Conservation (phyloP, 2,888 invertebrate genomes). For the Tetanocera ferruginea region DNA sequence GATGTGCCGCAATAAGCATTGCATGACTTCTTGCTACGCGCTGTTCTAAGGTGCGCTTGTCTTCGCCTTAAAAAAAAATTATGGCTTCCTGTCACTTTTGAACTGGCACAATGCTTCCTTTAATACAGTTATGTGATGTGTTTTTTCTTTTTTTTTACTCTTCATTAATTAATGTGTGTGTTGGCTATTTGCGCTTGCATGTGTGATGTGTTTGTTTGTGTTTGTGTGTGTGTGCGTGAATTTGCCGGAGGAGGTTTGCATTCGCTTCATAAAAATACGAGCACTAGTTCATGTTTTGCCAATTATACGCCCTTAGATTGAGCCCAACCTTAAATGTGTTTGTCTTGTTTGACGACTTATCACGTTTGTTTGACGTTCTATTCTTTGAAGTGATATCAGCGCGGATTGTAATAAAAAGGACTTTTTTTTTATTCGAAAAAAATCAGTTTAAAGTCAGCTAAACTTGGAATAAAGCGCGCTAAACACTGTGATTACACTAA, state of each 20-base stretch:
- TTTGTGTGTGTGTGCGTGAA: not conserved
- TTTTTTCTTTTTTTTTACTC: not conserved
- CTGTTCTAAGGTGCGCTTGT: not conserved
- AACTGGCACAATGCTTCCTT: not conserved
- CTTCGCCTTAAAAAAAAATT: not conserved
- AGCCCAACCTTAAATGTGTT: slow-evolving; percentile 6
- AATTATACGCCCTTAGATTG: not conserved
- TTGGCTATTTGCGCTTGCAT: not conserved
- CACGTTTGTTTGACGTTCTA: not conserved
- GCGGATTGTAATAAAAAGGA: not conserved
- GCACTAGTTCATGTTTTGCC: not conserved
- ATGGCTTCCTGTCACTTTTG: slow-evolving; percentile 4
- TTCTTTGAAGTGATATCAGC: not conserved
- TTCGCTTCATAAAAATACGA: not conserved
- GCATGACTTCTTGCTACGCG: not conserved
- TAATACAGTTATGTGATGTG: not conserved
- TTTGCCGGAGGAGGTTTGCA: not conserved
- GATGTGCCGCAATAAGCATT: not conserved
- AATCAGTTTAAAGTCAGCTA: too few species aligned
- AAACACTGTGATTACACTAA: too few species aligned
- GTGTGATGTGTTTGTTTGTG: not conserved
- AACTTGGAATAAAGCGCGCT: too few species aligned
- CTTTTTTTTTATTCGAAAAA: too few species aligned
- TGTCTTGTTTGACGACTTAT: slow-evolving; percentile 1
- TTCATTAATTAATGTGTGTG: not conserved